Base-by-base conservation (phyloP, 2,113 vertebrate genomes). In the Cnemophilus loriae region DNA sequence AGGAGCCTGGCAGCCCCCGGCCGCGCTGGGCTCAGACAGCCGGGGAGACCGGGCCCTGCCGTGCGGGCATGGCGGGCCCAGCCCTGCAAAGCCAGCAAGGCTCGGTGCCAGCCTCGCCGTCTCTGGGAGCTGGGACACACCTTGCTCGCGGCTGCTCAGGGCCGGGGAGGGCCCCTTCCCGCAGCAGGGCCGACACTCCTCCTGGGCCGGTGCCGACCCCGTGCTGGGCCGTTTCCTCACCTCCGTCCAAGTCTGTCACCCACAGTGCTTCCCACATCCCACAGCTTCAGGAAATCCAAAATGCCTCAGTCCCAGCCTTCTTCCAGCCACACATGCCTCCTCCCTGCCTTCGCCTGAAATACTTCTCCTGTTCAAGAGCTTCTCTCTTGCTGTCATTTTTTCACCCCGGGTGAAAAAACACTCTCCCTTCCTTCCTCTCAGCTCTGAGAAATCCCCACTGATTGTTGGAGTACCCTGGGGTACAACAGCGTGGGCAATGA, bases 201-300 rank as follows among this genome's bases (percentile, higher is more conserved):
- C 57, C 70, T 91, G 93, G 94, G 91, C 76, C 7, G 0, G 7
- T 75, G 91, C 89, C 93, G 7, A 3, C 47, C 0, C 3, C 6
- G 3, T 3, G 15, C 65, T 1, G 14, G 53, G 65, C 50, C 1
- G 1, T 50, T 94, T 85, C 95, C 84, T 87, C 75, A 44, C n/a
- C 33, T 10, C 42, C 1, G 0, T 60, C 91, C 93, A 96, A 96
- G 74, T 95, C 95, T 94, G 86, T 95, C 93, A 92, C 93, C 94
- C 91, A 79, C 53, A 2, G 82, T 1, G 73, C 81, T 93, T 93
- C 84, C 93, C 91, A 85, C 91, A 94, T 89, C 94, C 94, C 95
- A 78, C 80, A 79, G 87, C 61, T 49, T n/a, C 89, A 91, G 95
- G 94, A 96, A 96, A 94, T 93, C 89, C 81, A 95, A 79, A 84